A percentile compares a stretch with the other conserved stretches of the same genome.
Evolutionary conservation across 2,888 invertebrate genomes (phyloP).

Genomic region (Cantharis lateralis): DNA sequence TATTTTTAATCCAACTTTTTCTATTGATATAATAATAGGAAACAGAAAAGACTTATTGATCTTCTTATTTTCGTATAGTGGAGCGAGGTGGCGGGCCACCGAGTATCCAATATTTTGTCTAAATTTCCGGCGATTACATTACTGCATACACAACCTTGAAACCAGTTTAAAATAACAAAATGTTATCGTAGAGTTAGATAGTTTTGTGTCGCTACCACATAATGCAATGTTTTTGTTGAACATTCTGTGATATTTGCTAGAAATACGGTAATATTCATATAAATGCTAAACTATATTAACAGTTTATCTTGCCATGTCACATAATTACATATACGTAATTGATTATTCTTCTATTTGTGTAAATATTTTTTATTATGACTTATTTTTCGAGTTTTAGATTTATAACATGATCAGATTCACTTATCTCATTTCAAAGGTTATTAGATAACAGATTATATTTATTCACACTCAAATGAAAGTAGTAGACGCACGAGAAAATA

Average conservation of each 20-base stretch:
- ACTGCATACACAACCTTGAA: neutral
- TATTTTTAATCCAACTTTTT: no score
- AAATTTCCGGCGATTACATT: neutral
- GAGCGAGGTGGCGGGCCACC: neutral
- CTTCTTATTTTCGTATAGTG: no score
- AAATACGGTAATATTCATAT: neutral
- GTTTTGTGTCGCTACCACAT: neutral
- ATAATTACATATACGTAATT: neutral
- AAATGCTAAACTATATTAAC: neutral
- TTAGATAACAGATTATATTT: neutral
- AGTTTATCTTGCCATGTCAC: neutral
- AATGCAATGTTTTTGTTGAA: neutral
- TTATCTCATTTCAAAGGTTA: slow-evolving; percentile 7
- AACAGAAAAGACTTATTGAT: no score
- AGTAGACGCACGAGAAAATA: neutral
- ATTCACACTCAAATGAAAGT: neutral
- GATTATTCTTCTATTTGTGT: neutral
- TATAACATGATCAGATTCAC: neutral
- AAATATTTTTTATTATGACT: neutral
- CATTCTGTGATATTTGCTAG: neutral
- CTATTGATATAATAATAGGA: no score
- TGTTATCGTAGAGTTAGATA: neutral
- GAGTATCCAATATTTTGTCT: neutral
- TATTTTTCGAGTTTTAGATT: neutral
- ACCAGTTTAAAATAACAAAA: neutral